phyloP scores from a whole-genome alignment of 1,140 invertebrate species.

The Macrocentrus cingulum region DNA sequence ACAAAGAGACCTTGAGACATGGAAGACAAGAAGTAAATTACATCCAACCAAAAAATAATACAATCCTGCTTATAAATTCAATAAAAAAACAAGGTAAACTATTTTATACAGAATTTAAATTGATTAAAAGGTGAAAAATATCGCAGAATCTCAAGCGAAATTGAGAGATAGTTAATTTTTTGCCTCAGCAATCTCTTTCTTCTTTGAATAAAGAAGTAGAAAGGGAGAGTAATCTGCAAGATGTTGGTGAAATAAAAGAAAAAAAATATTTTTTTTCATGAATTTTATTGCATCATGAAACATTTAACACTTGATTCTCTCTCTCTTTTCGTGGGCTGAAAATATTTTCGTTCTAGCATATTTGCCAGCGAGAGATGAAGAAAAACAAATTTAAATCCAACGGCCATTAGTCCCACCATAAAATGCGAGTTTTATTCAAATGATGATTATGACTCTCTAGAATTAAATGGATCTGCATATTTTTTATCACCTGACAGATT shows the following conservation, averaged over 20 bases:
- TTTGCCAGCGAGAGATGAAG: neutral
- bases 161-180: too few species aligned
- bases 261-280: constrained; percentile 5
- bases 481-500: constrained; percentile 1
- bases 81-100: too few species aligned
- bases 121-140: too few species aligned
- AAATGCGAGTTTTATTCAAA: neutral
- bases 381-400: neutral
- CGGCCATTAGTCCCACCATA: too few species aligned
- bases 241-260: too few species aligned
- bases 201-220: neutral
- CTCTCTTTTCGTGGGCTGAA: too few species aligned
- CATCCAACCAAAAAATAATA: too few species aligned
- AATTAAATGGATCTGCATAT: neutral
- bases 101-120: too few species aligned
- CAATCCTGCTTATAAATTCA: too few species aligned
- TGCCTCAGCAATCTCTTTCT: neutral
- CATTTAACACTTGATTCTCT: constrained; percentile 27
- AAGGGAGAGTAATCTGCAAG: neutral
- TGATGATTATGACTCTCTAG: neutral
- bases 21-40: too few species aligned
- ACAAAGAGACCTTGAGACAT: too few species aligned
- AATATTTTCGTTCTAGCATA: constrained; percentile 10
- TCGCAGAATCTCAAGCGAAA: too few species aligned
- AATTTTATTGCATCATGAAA: constrained; percentile 27